phyloP scores from a whole-genome alignment of 2,888 invertebrate genomes.

The Notocelia uddmanniana region DNA sequence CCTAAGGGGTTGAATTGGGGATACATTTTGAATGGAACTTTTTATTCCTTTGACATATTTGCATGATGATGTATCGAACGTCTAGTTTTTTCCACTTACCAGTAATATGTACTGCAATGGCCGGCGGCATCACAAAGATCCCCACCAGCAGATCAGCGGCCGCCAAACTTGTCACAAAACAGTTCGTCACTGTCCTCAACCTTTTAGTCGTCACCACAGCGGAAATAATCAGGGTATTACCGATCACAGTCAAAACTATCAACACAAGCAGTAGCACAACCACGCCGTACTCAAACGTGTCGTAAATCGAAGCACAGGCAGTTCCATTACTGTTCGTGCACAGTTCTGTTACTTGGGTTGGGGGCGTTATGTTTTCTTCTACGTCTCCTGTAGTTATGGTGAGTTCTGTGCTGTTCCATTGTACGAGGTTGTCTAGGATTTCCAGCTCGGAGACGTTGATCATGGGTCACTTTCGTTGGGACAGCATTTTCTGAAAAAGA shows the following conservation, averaged over 20 bases:
- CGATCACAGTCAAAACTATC: conserved; percentile 91
- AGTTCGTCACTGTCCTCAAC: conserved; percentile 96
- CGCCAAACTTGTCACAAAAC: conserved; percentile 97
- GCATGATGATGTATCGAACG: too few species aligned
- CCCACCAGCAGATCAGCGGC: conserved; percentile 97
- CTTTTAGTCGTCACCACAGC: conserved; percentile 95
- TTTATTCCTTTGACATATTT: too few species aligned
- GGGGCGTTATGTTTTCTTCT: conserved; percentile 65
- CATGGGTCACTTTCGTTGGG: conserved; percentile 62
- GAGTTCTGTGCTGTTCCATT: conserved; percentile 71
- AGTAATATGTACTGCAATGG: conserved; percentile 94
- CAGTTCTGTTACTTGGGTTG: conserved; percentile 54
- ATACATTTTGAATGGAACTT: too few species aligned
- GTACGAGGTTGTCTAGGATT: conserved; percentile 56
- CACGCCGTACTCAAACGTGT: conserved; percentile 85
- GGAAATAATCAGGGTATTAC: conserved; percentile 95
- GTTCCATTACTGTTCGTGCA: conserved; percentile 54
- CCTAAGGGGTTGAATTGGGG: too few species aligned
- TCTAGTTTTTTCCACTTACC: conserved; percentile 83
- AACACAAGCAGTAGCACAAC: conserved; percentile 88
- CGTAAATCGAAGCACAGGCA: conserved; percentile 62
- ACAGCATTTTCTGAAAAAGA: conserved; percentile 69
- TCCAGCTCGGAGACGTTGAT: conserved; percentile 66
- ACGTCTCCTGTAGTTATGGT: conserved; percentile 65
- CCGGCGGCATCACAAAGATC: conserved; percentile 97